Base-by-base conservation (phyloP, 1,140 invertebrate species). In the Tetranychus urticae region DNA sequence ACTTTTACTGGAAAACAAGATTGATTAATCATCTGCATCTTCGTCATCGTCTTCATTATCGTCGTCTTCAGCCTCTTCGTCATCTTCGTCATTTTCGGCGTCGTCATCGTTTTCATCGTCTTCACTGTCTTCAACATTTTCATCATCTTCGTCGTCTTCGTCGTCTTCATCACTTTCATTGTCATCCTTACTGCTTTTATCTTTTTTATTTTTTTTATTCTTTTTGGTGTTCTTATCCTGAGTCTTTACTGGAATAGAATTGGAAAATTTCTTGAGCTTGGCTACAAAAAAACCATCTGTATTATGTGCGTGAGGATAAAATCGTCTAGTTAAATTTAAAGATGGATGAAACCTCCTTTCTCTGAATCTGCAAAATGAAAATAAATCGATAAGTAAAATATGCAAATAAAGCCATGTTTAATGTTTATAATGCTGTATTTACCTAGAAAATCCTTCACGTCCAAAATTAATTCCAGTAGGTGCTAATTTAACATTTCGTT, bases 271-370 rank as follows among this genome's bases (percentile, higher is more conserved):
- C 73, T 93, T 91, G 0, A 99, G 71, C 77, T 99, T 99, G 4
- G 91, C 91, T 13, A 99, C 91, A 78, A 90, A 99, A 71, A 99
- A 99, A 39, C 96, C 96, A 77, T 99, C 94, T 83, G 98, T 89
- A 72, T 99, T 99, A 70, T 97, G 90, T 14, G 84, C 83, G 71
- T 99, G 94, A 3, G 94, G 94, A 75, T 97, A 98, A 75, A 91
- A 96, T 63, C 93, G 76, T 73, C 81, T 81, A 0, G 88, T 86
- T 33, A 91, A 72, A 71, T 91, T 90, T 70, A 99, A 71, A 4
- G 85, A 84, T 1, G 88, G 88, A 77, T 97, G 88, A 76, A 93
- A 98, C 66, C 73, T 67, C 63, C 75, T 69, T 60, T 74, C 69
- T 63, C 76, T 71, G 67, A 75, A 78, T 62, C 92, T 85, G 63